phyloP scores from a whole-genome alignment of 2,113 vertebrate genomes.

The Nannobrachium achirus region DNA sequence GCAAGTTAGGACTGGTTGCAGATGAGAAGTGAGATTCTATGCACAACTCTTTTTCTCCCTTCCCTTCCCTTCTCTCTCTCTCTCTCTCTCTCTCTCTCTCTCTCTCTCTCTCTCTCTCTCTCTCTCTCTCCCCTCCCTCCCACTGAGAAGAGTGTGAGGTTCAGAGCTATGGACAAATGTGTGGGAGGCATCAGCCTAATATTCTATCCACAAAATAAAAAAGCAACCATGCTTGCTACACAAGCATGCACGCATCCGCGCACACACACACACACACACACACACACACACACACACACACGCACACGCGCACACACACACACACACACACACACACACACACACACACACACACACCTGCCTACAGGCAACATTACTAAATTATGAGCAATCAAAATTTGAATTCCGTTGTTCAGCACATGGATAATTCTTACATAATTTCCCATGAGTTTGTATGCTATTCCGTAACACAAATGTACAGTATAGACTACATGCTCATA shows the following conservation, averaged over 20 bases:
- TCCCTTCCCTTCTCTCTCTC: slow-evolving; percentile 22
- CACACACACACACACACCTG: slow-evolving; percentile 13
- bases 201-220: too few species aligned
- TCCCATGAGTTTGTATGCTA: slow-evolving; percentile 18
- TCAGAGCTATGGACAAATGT: too few species aligned
- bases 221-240: not conserved
- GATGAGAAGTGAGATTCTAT: slow-evolving; percentile 59
- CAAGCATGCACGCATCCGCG: slow-evolving; percentile 3
- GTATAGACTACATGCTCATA: not conserved
- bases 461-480: not conserved
- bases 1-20: slow-evolving; percentile 45
- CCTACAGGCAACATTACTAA: not conserved
- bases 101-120: not conserved
- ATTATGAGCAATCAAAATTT: slow-evolving; percentile 38
- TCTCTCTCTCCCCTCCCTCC: slow-evolving; percentile 35
- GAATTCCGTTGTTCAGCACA: not conserved
- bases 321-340: slow-evolving; percentile 14
- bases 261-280: slow-evolving; percentile 30
- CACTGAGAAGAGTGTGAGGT: not conserved
- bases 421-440: slow-evolving; percentile 27
- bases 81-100: not conserved
- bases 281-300: slow-evolving; percentile 23
- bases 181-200: too few species aligned
- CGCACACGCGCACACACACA: slow-evolving; percentile 4
- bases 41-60: slow-evolving; percentile 30